phyloP scores from a whole-genome alignment of 2,797 vertebrate genomes.

The Clarias platycephalus region DNA sequence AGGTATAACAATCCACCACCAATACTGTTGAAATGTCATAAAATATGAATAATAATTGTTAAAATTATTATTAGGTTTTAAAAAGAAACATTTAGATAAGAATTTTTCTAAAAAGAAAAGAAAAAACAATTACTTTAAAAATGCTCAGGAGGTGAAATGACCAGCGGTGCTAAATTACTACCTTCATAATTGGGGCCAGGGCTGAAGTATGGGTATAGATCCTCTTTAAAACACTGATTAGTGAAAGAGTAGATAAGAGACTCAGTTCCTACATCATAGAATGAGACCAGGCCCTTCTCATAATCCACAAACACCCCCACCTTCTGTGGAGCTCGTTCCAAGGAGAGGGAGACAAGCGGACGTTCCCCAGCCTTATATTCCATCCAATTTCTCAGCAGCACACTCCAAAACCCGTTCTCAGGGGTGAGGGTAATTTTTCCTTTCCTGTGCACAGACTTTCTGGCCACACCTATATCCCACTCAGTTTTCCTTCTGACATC shows the following conservation, averaged over 20 bases:
- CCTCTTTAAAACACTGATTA: slow-evolving; percentile 42
- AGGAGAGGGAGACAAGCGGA: background rate
- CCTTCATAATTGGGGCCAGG: slow-evolving; percentile 12
- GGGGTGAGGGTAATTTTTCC: background rate
- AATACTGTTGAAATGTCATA: background rate
- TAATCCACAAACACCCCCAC: background rate
- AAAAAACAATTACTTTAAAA: background rate
- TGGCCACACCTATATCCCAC: slow-evolving; percentile 34
- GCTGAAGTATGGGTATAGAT: slow-evolving; percentile 48
- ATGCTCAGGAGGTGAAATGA: background rate
- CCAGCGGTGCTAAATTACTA: background rate
- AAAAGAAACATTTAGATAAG: background rate
- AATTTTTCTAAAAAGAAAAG: background rate
- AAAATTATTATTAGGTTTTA: background rate
- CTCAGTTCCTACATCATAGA: slow-evolving; percentile 31
- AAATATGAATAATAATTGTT: background rate
- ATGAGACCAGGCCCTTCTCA: too few species aligned
- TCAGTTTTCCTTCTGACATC: slow-evolving; percentile 4
- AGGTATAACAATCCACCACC: background rate
- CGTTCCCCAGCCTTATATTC: slow-evolving; percentile 5
- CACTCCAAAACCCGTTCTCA: background rate
- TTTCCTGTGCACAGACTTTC: slow-evolving; percentile 20
- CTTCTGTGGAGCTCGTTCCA: slow-evolving; percentile 13
- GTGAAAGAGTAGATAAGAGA: slow-evolving; percentile 44
- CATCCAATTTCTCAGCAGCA: background rate